Percentiles rank a stretch among this genome's conserved stretches.
Evolutionary conservation across 2,888 invertebrate genomes (phyloP).

Genomic region (Gryllus longicercus): DNA sequence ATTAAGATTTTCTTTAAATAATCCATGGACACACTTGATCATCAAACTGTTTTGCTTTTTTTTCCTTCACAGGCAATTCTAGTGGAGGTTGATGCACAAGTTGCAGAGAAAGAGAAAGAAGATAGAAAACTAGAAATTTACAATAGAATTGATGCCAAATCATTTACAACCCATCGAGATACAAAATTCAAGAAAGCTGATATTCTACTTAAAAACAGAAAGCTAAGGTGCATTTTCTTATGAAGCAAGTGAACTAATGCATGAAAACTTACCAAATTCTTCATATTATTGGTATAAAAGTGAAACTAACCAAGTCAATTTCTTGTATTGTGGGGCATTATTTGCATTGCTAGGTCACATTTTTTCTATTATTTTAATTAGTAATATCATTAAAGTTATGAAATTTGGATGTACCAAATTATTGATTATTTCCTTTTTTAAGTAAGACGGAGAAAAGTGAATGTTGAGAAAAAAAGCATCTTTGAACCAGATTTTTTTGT

Average conservation of each 20-base stretch:
- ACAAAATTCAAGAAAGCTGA: conserved; percentile 92
- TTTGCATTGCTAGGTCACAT: neutral
- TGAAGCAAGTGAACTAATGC: neutral
- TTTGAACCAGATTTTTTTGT: too few species aligned
- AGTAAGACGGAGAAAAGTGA: too few species aligned
- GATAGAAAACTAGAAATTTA: conserved; percentile 89
- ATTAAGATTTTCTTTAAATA: neutral
- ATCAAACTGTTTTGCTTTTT: conserved; percentile 26
- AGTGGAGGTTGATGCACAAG: conserved; percentile 86
- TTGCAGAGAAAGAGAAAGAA: conserved; percentile 86
- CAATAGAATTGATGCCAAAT: conserved; percentile 87
- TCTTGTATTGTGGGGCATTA: neutral
- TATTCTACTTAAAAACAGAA: conserved; percentile 76
- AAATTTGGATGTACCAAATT: too few species aligned
- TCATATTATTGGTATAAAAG: neutral
- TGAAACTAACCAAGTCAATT: neutral
- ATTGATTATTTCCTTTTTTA: too few species aligned
- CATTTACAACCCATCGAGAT: conserved; percentile 78
- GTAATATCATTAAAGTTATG: too few species aligned
- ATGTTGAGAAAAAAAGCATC: too few species aligned
- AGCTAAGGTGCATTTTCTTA: conserved; percentile 60
- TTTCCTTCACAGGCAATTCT: conserved; percentile 65
- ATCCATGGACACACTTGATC: neutral
- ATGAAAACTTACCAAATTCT: neutral
- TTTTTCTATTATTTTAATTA: too few species aligned